Percentiles rank a stretch among this genome's conserved stretches.
Conservation (phyloP, 2,113 vertebrate species). For the Eretmochelys imbricata region DNA sequence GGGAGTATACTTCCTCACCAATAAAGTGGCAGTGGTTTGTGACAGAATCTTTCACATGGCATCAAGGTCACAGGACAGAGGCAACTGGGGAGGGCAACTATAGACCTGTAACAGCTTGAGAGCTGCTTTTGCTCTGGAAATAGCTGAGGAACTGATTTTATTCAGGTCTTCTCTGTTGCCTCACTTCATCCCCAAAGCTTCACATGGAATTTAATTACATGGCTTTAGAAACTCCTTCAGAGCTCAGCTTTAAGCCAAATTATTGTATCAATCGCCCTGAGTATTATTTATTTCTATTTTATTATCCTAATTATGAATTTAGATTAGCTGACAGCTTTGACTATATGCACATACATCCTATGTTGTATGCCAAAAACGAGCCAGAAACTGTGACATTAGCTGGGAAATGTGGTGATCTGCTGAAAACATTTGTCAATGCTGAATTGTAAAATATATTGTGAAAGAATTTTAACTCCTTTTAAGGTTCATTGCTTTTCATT, state of each 20-base stretch:
- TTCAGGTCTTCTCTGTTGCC: neutral
- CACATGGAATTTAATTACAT: neutral
- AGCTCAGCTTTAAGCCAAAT: neutral
- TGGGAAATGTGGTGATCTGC: neutral
- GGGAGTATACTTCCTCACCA: neutral
- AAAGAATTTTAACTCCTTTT: neutral
- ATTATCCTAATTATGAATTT: neutral
- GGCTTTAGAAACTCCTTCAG: neutral
- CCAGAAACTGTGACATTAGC: fast-evolving
- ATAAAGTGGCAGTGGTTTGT: fast-evolving
- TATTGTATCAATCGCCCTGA: neutral
- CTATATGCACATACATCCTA: neutral
- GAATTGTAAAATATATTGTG: neutral
- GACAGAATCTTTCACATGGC: neutral
- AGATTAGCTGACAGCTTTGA: neutral
- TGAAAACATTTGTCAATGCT: neutral
- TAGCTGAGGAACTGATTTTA: neutral
- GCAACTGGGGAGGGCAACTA: too few relatives aligned
- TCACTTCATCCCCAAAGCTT: neutral
- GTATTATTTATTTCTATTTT: neutral
- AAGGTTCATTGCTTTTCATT: neutral
- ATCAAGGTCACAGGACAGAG: neutral
- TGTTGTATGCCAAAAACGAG: neutral
- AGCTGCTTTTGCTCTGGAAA: neutral
- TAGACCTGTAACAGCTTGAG: neutral